Evolutionary conservation across 2,888 invertebrate species (phyloP).

Genomic region (Clistopyga incitator): DNA sequence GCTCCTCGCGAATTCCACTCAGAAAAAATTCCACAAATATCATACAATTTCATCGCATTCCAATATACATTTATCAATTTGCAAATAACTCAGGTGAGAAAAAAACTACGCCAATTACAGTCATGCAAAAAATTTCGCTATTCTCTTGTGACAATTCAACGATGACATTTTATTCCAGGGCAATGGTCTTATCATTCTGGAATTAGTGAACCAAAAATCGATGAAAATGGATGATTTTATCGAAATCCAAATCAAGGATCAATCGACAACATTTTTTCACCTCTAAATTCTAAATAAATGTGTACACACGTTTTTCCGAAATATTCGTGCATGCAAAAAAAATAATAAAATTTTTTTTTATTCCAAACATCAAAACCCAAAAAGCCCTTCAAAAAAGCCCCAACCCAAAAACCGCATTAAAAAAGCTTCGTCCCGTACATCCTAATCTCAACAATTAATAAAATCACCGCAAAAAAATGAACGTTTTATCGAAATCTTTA

Average conservation of each 20-base stretch:
- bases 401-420: too few species aligned
- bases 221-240: neutral
- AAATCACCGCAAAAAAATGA: neutral
- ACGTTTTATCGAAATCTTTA: neutral
- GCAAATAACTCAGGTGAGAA: neutral
- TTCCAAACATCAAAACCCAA: too few species aligned
- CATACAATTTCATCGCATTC: neutral
- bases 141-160: neutral
- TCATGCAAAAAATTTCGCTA: slow-evolving; percentile 3
- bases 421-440: too few species aligned
- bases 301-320: too few species aligned
- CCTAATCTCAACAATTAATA: too few species aligned
- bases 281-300: too few species aligned
- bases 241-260: slow-evolving; percentile 20
- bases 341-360: too few species aligned
- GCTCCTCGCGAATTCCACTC: neutral
- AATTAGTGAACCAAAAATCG: slow-evolving; percentile 20
- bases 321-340: too few species aligned
- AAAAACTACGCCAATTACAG: neutral
- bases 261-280: too few species aligned
- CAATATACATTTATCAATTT: neutral
- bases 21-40: neutral
- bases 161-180: slow-evolving; percentile 52
- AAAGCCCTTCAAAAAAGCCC: too few species aligned
- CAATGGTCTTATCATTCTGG: slow-evolving; percentile 56